These are phyloP conservation scores for Drosophila affinis DNA, from an alignment of 2,888 invertebrate genomes.

Conservation along the genomic window DNA sequence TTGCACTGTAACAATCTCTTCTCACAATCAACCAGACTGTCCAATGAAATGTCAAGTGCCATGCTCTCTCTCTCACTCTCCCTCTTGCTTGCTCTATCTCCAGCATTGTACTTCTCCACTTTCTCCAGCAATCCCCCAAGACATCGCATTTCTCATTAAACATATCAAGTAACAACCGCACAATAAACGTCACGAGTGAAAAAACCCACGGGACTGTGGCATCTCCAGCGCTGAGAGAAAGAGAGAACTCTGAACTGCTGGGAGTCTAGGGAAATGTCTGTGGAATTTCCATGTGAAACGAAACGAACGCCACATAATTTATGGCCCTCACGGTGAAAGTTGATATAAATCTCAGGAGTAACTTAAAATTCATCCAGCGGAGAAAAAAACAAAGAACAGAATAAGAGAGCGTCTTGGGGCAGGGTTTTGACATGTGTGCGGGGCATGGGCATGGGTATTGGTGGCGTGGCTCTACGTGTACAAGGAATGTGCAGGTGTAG, in stretches of 20 bases:
- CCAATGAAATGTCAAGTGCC: slow-evolving; percentile 27
- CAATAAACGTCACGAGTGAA: slow-evolving; percentile 68
- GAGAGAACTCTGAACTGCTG: slow-evolving; percentile 3
- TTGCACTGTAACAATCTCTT: slow-evolving; percentile 15
- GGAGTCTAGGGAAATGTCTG: slow-evolving; percentile 30
- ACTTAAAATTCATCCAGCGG: slow-evolving; percentile 43
- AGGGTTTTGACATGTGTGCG: slow-evolving; percentile 35
- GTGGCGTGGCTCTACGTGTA: neutral
- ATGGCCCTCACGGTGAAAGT: slow-evolving; percentile 72
- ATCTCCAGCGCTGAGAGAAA: slow-evolving; percentile 5
- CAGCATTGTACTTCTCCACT: neutral
- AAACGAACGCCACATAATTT: slow-evolving; percentile 65
- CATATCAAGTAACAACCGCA: slow-evolving; percentile 69
- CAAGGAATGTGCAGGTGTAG: neutral
- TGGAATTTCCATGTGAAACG: slow-evolving; percentile 59
- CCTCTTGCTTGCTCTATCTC: too few species aligned
- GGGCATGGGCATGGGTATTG: neutral
- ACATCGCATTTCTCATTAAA: slow-evolving; percentile 54
- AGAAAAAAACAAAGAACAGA: slow-evolving; percentile 1
- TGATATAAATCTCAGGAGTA: slow-evolving; percentile 76
- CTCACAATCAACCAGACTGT: slow-evolving; percentile 15
- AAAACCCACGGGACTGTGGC: slow-evolving; percentile 52
- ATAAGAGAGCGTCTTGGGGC: slow-evolving; percentile 3
- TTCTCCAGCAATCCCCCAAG: slow-evolving; percentile 1
- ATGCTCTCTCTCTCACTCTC: neutral